A percentile compares a stretch with the other conserved stretches of the same genome.
phyloP scores from a whole-genome alignment of 2,888 invertebrate genomes.

The Ormyrus rosae region DNA sequence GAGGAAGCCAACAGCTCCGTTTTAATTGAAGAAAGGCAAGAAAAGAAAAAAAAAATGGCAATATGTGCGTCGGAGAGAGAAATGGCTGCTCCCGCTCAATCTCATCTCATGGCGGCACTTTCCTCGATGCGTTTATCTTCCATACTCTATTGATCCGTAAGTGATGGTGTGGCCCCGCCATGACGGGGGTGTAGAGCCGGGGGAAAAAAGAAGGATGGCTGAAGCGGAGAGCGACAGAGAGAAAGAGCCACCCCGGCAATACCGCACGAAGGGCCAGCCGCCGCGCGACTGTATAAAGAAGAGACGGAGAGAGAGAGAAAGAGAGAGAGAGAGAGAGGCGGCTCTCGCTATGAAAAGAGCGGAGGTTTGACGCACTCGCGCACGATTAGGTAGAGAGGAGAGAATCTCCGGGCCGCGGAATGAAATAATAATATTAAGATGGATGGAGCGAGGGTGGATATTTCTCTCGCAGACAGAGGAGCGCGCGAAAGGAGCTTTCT shows the following conservation, averaged over 20 bases:
- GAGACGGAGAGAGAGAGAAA: conserved; percentile 6
- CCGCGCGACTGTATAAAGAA: neutral
- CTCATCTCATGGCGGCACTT: conserved; percentile 45
- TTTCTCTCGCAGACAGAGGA: conserved; percentile 10
- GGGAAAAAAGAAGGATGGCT: conserved; percentile 22
- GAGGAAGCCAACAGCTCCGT: too few relatives aligned
- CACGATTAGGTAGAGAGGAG: conserved; percentile 60
- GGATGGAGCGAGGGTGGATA: conserved; percentile 63
- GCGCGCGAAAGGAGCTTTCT: conserved; percentile 51
- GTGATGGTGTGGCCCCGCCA: conserved; percentile 56
- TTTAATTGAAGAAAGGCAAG: too few relatives aligned
- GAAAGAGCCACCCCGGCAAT: conserved; percentile 8
- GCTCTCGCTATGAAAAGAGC: conserved; percentile 42
- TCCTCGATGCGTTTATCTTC: conserved; percentile 70
- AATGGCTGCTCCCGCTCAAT: conserved; percentile 53
- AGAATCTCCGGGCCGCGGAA: conserved; percentile 66
- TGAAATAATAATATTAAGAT: conserved; percentile 76
- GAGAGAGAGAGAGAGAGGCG: conserved; percentile 29
- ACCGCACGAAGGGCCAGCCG: conserved; percentile 3
- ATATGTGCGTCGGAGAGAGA: conserved; percentile 18
- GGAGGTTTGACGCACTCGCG: conserved; percentile 59
- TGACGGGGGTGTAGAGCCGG: conserved; percentile 37
- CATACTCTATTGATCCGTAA: conserved; percentile 73
- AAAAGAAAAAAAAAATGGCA: too few relatives aligned
- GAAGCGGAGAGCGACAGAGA: conserved; percentile 24